Conservation (phyloP, 2,888 invertebrate genomes). For the Synanthedon vespiformis region DNA sequence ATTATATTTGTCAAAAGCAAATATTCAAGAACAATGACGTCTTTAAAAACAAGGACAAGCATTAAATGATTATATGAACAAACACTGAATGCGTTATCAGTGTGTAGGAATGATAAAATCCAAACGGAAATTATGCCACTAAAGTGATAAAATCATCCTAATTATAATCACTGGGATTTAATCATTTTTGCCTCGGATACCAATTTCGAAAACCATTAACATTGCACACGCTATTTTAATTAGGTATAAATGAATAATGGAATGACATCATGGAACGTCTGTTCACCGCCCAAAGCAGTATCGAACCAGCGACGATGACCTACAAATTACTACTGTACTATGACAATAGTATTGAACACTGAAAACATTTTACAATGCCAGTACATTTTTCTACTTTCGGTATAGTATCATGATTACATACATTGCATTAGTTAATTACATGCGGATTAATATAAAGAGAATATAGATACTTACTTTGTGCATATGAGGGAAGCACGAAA, state of each 20-base stretch:
- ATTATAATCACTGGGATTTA: too few species aligned
- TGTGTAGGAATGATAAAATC: too few species aligned
- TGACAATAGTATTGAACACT: not conserved
- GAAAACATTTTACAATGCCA: slow-evolving; percentile 1
- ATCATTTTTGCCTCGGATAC: too few species aligned
- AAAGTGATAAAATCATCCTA: too few species aligned
- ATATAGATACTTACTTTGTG: slow-evolving; percentile 38
- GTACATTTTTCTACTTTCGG: not conserved
- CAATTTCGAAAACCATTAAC: too few species aligned
- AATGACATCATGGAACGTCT: slow-evolving; percentile 9
- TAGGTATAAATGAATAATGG: not conserved
- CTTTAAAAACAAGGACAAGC: too few species aligned
- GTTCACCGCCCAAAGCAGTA: not conserved
- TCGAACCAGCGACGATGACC: slow-evolving; percentile 8
- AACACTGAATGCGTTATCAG: too few species aligned
- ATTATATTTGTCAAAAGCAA: too few species aligned
- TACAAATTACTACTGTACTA: slow-evolving; percentile 7
- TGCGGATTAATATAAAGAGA: slow-evolving; percentile 1
- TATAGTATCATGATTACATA: not conserved
- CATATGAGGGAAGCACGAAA: slow-evolving; percentile 31
- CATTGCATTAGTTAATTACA: not conserved
- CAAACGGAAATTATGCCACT: too few species aligned
- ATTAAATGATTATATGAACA: too few species aligned
- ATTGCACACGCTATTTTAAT: too few species aligned
- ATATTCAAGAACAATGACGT: too few species aligned